Conservation (phyloP, 1,140 invertebrate genomes). For the Nixonia krombeini region DNA sequence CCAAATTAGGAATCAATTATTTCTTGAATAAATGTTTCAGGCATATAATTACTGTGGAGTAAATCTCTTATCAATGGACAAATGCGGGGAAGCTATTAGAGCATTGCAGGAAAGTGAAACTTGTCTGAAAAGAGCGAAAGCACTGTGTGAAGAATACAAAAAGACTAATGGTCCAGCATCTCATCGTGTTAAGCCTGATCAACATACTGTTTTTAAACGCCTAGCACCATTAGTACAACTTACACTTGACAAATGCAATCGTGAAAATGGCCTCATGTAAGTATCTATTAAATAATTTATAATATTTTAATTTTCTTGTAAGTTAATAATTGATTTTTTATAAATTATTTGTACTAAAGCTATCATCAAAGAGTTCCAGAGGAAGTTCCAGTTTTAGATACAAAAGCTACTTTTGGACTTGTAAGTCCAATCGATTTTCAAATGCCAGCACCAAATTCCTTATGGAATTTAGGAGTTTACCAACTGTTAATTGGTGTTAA, state of each 20-base stretch:
- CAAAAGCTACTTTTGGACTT: conserved; percentile 80
- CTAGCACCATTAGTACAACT: conserved; percentile 75
- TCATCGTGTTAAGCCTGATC: conserved; percentile 75
- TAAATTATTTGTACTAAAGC: no score
- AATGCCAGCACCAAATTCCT: conserved; percentile 71
- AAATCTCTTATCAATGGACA: conserved; percentile 77
- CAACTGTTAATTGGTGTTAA: conserved; percentile 36
- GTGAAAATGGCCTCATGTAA: conserved; percentile 83
- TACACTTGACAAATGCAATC: conserved; percentile 80
- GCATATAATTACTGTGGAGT: conserved; percentile 80
- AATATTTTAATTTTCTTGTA: background rate
- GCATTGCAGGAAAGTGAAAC: conserved; percentile 77
- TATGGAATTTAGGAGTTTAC: conserved; percentile 73
- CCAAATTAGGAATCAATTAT: no score
- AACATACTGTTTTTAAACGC: conserved; percentile 78
- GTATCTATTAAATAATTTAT: conserved; percentile 30
- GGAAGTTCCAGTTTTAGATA: conserved; percentile 76
- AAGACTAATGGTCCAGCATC: conserved; percentile 75
- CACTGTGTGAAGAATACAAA: conserved; percentile 76
- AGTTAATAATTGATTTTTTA: background rate
- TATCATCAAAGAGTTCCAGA: conserved; percentile 80
- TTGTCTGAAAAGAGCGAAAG: conserved; percentile 73
- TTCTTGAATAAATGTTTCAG: no score
- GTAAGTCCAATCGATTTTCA: conserved; percentile 78
- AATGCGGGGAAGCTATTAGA: conserved; percentile 80